phyloP scores from a whole-genome alignment of 2,113 vertebrate species.

The Rattus rattus region DNA sequence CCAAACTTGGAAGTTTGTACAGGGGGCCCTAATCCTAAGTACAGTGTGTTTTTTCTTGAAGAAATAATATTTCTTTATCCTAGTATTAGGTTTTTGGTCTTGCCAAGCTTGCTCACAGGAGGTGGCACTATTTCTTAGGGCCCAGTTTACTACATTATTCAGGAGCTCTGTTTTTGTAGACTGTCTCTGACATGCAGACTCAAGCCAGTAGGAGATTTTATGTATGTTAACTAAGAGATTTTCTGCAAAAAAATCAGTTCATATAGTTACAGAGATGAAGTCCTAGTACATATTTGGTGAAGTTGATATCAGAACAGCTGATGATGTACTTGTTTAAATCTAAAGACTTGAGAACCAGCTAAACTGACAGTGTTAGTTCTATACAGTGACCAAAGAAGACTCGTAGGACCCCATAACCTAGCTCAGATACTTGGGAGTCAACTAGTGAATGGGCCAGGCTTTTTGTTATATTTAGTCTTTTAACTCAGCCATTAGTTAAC shows the following conservation, averaged over 20 bases:
- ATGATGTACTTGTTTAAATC: neutral
- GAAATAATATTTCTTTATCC: neutral
- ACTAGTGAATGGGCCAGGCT: neutral
- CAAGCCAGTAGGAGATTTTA: neutral
- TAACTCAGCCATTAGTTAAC: neutral
- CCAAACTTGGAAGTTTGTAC: neutral
- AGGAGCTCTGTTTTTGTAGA: neutral
- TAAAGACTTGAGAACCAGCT: neutral
- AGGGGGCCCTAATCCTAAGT: neutral
- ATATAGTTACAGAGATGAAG: neutral
- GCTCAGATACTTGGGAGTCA: neutral
- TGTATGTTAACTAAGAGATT: neutral
- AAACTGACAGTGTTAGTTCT: neutral
- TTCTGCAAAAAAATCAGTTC: neutral
- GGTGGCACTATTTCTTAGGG: neutral
- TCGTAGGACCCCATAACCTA: neutral
- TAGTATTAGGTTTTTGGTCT: neutral
- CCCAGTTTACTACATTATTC: neutral
- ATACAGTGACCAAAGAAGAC: neutral
- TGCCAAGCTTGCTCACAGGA: neutral
- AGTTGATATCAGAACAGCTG: neutral
- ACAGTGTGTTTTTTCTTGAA: neutral
- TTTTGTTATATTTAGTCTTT: neutral
- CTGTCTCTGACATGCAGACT: neutral
- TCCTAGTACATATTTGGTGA: neutral